Percentiles rank a stretch among this genome's conserved stretches.
phyloP scores from a whole-genome alignment of 2,797 vertebrate genomes.

The Poeciliopsis gracilis region DNA sequence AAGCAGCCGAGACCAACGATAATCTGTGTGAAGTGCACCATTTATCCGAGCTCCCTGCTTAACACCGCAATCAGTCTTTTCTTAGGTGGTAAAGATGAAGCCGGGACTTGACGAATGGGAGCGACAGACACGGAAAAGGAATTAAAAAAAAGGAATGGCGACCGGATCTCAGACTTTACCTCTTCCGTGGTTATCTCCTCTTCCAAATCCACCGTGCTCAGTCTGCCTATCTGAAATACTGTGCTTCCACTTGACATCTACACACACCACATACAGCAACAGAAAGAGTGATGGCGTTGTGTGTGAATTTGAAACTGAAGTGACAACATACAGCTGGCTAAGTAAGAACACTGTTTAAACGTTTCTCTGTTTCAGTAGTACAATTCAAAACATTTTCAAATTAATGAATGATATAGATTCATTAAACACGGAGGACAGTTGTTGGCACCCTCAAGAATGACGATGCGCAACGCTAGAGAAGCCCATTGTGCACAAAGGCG shows the following conservation, averaged over 20 bases:
- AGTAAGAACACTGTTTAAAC: background rate
- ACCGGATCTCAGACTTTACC: conserved; percentile 70
- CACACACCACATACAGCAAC: conserved; percentile 62
- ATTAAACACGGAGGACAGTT: background rate
- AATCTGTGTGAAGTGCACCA: background rate
- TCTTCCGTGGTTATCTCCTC: conserved; percentile 84
- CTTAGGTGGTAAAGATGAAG: conserved; percentile 6
- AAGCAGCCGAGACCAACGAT: background rate
- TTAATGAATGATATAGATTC: background rate
- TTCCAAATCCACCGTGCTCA: conserved; percentile 92
- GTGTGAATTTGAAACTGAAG: conserved; percentile 7
- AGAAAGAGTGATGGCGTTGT: conserved; percentile 43
- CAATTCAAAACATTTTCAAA: background rate
- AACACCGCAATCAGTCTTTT: background rate
- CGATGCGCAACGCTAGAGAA: background rate
- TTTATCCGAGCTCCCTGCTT: conserved; percentile 3
- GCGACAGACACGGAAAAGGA: conserved; percentile 46
- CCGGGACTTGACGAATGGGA: conserved; percentile 22
- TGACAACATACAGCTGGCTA: background rate
- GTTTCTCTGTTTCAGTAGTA: background rate
- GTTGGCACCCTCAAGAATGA: background rate
- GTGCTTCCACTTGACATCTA: conserved; percentile 74
- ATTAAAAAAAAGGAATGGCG: background rate
- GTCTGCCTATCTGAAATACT: conserved; percentile 87
- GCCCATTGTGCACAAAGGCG: background rate